phyloP scores from a whole-genome alignment of 2,797 vertebrate genomes.

The Scarus forsteni region DNA sequence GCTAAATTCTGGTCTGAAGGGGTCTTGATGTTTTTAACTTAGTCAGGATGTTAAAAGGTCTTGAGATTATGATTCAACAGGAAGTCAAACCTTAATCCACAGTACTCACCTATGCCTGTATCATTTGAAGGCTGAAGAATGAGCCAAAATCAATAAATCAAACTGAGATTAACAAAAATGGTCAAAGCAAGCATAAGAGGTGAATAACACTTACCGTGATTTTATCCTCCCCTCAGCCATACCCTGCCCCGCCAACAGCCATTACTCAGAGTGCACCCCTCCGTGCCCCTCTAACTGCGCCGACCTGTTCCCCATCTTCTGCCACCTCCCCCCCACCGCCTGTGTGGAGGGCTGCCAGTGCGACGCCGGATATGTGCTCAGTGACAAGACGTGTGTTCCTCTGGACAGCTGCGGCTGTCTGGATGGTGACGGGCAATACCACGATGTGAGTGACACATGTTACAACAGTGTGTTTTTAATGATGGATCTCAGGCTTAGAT shows the following conservation, averaged over 20 bases:
- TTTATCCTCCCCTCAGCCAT: constrained; percentile 74
- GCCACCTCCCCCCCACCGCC: constrained; percentile 74
- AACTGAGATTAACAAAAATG: too few relatives aligned
- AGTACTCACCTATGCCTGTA: too few relatives aligned
- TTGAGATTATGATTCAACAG: too few relatives aligned
- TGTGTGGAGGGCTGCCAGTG: constrained; percentile 89
- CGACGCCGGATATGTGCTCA: constrained; percentile 81
- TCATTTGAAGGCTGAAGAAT: too few relatives aligned
- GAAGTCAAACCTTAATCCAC: too few relatives aligned
- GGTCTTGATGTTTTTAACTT: too few relatives aligned
- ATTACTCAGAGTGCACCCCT: constrained; percentile 83
- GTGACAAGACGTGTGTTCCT: constrained; percentile 79
- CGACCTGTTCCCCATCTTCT: constrained; percentile 81
- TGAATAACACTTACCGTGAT: neutral
- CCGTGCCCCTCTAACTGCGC: constrained; percentile 86
- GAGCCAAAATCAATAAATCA: too few relatives aligned
- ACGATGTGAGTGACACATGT: constrained; percentile 84
- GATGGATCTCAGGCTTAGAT: too few relatives aligned
- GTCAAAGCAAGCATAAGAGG: too few relatives aligned
- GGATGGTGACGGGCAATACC: constrained; percentile 71
- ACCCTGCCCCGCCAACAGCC: constrained; percentile 83
- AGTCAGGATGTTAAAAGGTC: too few relatives aligned
- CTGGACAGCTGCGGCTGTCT: constrained; percentile 83
- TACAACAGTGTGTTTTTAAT: too few relatives aligned
- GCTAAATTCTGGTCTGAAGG: too few relatives aligned